Percentiles rank a stretch among this genome's conserved stretches.
Conservation (phyloP, 2,888 invertebrate species). For the Plagodis pulveraria region DNA sequence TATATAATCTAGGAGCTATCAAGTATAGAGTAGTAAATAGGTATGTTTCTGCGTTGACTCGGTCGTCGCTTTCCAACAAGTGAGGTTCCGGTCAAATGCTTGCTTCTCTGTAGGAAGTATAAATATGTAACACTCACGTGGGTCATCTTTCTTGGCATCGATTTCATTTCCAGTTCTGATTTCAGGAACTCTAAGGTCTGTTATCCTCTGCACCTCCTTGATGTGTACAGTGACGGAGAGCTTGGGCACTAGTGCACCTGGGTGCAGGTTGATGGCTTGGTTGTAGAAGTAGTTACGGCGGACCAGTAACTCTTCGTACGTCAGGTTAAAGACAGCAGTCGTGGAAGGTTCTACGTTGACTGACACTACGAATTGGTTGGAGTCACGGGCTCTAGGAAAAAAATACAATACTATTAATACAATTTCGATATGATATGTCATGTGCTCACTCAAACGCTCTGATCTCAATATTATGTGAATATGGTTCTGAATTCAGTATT, state of each 20-base stretch:
- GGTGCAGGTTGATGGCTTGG: slow-evolving; percentile 88
- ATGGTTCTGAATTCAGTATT: no score
- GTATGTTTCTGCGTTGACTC: no score
- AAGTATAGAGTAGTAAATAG: no score
- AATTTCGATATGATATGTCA: no score
- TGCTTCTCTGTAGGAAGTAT: no score
- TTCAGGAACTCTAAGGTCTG: slow-evolving; percentile 86
- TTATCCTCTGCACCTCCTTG: slow-evolving; percentile 86
- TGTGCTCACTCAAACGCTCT: no score
- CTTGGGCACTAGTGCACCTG: slow-evolving; percentile 87
- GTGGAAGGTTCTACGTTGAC: slow-evolving; percentile 87
- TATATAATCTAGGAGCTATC: no score
- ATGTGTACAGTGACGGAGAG: slow-evolving; percentile 87
- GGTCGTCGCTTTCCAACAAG: no score
- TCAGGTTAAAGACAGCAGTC: slow-evolving; percentile 88
- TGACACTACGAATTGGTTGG: slow-evolving; percentile 88
- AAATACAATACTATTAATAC: no score
- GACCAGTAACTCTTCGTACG: slow-evolving; percentile 89
- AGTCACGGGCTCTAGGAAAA: slow-evolving; percentile 85
- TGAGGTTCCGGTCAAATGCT: no score
- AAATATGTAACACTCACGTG: slow-evolving; percentile 57
- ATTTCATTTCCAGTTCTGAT: slow-evolving; percentile 87
- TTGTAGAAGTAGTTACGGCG: slow-evolving; percentile 88
- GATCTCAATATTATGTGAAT: no score
- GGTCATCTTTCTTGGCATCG: slow-evolving; percentile 77